Conservation (phyloP, 2,888 invertebrate species). For the Pomacea canaliculata region DNA sequence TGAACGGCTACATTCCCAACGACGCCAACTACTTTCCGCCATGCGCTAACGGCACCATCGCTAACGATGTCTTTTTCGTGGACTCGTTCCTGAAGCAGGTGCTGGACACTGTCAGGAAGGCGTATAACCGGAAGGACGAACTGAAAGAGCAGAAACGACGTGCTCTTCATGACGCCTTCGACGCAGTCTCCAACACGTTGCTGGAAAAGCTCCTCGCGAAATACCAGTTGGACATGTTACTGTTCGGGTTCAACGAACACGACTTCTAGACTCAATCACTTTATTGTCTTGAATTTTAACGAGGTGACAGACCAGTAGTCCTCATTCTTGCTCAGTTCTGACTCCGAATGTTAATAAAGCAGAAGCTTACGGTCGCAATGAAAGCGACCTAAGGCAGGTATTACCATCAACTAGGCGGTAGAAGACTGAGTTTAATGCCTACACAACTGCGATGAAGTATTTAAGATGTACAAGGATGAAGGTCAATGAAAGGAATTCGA, state of each 20-base stretch:
- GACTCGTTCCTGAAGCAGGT: conserved; percentile 2
- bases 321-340: no score
- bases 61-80: neutral
- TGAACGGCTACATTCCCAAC: conserved; percentile 44
- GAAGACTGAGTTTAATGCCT: no score
- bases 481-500: no score
- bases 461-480: no score
- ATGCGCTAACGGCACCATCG: neutral
- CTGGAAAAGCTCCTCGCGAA: conserved; percentile 4
- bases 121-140: neutral
- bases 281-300: no score
- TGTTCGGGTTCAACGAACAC: conserved; percentile 12
- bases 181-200: neutral
- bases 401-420: no score
- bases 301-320: no score
- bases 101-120: neutral
- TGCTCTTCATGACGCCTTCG: neutral
- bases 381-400: no score
- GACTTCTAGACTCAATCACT: neutral
- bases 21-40: conserved; percentile 3
- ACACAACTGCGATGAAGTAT: no score
- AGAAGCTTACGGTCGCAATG: no score
- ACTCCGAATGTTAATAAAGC: no score
- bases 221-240: conserved; percentile 13
- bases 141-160: conserved; percentile 9